phyloP scores from a whole-genome alignment of 2,888 invertebrate genomes.

The Arrhopalites spinosus region DNA sequence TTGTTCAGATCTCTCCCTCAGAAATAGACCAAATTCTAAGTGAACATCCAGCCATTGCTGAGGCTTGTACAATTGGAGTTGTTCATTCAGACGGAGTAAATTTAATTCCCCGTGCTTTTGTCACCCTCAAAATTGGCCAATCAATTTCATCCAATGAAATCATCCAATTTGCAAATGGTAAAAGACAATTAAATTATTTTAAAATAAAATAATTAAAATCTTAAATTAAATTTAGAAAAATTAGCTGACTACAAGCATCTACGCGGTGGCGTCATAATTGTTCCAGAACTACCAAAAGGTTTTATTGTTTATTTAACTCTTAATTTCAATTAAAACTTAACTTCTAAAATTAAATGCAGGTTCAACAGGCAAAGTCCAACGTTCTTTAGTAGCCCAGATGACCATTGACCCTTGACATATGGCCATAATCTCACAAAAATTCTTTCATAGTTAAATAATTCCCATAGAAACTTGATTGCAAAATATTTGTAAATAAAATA shows the following conservation, averaged over 20 bases:
- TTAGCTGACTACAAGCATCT: slow-evolving; percentile 38
- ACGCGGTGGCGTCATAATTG: slow-evolving; percentile 44
- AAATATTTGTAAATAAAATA: too few relatives aligned
- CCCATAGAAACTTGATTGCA: too few relatives aligned
- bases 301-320: too few relatives aligned
- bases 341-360: too few relatives aligned
- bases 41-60: slow-evolving; percentile 47
- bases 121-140: slow-evolving; percentile 44
- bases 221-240: background rate
- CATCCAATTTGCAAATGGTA: slow-evolving; percentile 46
- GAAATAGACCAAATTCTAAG: slow-evolving; percentile 50
- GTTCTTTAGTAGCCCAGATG: too few relatives aligned
- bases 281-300: background rate
- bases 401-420: too few relatives aligned
- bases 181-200: too few relatives aligned
- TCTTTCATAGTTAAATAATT: too few relatives aligned
- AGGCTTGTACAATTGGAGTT: slow-evolving; percentile 52
- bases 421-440: too few relatives aligned
- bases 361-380: too few relatives aligned
- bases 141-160: slow-evolving; percentile 39
- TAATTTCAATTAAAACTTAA: too few relatives aligned
- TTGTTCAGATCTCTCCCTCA: slow-evolving; percentile 52
- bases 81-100: slow-evolving; percentile 50
- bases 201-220: background rate
- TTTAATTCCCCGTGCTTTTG: slow-evolving; percentile 49